Evolutionary conservation across 2,113 vertebrate genomes (phyloP).

Genomic region (Leucoraja erinaceus): DNA sequence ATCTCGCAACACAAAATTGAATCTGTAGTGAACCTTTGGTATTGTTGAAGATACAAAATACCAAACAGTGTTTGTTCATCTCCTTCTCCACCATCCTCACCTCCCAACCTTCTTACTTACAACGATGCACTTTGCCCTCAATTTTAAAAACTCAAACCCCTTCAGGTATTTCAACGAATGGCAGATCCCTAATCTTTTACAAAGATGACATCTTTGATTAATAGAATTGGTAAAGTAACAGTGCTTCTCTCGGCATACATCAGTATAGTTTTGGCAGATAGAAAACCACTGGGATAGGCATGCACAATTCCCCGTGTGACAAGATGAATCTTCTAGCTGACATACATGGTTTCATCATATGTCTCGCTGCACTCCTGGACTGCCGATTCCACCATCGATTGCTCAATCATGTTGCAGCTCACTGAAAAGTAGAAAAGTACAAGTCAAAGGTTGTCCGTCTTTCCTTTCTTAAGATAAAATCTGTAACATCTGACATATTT

Average conservation of each 20-base stretch:
- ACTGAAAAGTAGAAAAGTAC: conserved; percentile 58
- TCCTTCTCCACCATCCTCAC: no score
- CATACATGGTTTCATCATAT: conserved; percentile 78
- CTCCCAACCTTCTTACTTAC: no score
- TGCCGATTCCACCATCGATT: conserved; percentile 69
- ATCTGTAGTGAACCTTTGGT: neutral
- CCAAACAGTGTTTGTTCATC: neutral
- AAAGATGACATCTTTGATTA: neutral
- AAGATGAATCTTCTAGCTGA: conserved; percentile 35
- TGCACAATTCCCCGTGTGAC: neutral
- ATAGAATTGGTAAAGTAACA: neutral
- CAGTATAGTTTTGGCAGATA: neutral
- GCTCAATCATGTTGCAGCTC: conserved; percentile 84
- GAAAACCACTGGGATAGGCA: neutral
- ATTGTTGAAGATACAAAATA: neutral
- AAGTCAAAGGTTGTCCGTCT: conserved; percentile 44
- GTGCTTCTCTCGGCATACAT: neutral
- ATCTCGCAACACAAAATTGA: neutral
- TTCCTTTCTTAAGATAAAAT: neutral
- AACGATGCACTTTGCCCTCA: neutral
- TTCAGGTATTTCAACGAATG: neutral
- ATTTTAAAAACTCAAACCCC: neutral
- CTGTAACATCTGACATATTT: neutral
- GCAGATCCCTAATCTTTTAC: neutral
- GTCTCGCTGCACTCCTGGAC: conserved; percentile 86